phyloP scores from a whole-genome alignment of 2,888 invertebrate genomes.

The Papilio gigon region DNA sequence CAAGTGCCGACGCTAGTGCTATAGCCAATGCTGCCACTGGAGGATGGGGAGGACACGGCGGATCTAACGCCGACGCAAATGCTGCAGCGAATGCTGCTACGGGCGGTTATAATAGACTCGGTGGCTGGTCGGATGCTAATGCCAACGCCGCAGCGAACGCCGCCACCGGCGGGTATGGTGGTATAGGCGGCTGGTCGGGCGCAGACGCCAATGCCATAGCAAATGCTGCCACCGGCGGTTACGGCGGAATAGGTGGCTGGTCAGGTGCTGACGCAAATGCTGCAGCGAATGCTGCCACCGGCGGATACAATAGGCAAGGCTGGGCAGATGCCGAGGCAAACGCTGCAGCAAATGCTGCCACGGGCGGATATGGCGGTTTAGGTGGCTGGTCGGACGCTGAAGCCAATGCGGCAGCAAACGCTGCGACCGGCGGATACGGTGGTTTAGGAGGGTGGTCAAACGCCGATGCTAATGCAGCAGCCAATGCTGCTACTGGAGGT shows the following conservation, averaged over 20 bases:
- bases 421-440: slow-evolving; percentile 26
- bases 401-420: slow-evolving; percentile 39
- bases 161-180: slow-evolving; percentile 30
- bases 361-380: slow-evolving; percentile 30
- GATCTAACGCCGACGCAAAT: slow-evolving; percentile 33
- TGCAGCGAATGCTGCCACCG: slow-evolving; percentile 40
- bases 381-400: slow-evolving; percentile 39
- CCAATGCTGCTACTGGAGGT: slow-evolving; percentile 32
- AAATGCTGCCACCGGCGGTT: slow-evolving; percentile 34
- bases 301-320: slow-evolving; percentile 25
- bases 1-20: slow-evolving; percentile 44
- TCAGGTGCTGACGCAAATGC: slow-evolving; percentile 40
- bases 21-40: slow-evolving; percentile 40
- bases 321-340: slow-evolving; percentile 10
- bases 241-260: slow-evolving; percentile 4
- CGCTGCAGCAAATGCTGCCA: slow-evolving; percentile 22
- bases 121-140: slow-evolving; percentile 35
- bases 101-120: slow-evolving; percentile 35
- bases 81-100: slow-evolving; percentile 40
- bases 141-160: slow-evolving; percentile 45
- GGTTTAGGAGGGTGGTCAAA: slow-evolving; percentile 32
- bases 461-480: slow-evolving; percentile 40
- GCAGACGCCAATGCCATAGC: slow-evolving; percentile 44
- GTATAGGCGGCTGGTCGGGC: slow-evolving; percentile 32
- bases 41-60: slow-evolving; percentile 35